Evolutionary conservation across 2,113 vertebrate species (phyloP).

Genomic region (Menura novaehollandiae): DNA sequence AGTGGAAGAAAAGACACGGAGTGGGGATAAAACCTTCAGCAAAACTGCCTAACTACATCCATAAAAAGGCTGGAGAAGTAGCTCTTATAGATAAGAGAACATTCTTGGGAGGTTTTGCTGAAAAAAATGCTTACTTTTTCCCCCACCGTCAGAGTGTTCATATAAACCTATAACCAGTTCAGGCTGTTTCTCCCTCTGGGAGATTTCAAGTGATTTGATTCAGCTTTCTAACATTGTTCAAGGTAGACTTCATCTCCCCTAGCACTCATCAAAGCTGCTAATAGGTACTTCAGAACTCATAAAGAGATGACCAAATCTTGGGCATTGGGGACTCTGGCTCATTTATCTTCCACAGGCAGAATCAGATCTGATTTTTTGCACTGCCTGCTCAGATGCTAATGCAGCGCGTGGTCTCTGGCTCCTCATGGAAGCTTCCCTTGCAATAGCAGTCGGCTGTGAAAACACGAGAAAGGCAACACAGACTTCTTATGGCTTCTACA

Average conservation of each 20-base stretch:
- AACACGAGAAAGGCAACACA: background rate
- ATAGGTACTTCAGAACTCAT: constrained; percentile 83
- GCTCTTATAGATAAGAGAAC: constrained; percentile 56
- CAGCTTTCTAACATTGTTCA: constrained; percentile 77
- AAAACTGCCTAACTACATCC: constrained; percentile 8
- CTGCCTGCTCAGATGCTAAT: constrained; percentile 68
- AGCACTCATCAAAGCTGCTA: constrained; percentile 81
- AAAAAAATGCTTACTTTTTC: constrained; percentile 18
- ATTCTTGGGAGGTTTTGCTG: constrained; percentile 61
- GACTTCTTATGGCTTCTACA: background rate
- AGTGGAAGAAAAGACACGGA: background rate
- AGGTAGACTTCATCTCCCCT: constrained; percentile 80
- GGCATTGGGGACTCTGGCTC: constrained; percentile 71
- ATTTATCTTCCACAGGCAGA: constrained; percentile 78
- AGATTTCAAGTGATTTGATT: constrained; percentile 76
- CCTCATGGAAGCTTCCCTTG: constrained; percentile 44
- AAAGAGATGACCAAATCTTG: constrained; percentile 81
- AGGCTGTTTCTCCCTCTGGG: constrained; percentile 73
- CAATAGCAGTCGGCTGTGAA: constrained; percentile 24
- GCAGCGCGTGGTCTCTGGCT: constrained; percentile 39
- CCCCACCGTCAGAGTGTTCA: constrained; percentile 34
- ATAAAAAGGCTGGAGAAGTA: constrained; percentile 53
- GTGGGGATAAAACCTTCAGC: background rate
- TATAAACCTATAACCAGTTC: constrained; percentile 73
- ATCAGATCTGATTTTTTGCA: constrained; percentile 79